phyloP scores from a whole-genome alignment of 2,888 invertebrate species.

The Brenthis ino region DNA sequence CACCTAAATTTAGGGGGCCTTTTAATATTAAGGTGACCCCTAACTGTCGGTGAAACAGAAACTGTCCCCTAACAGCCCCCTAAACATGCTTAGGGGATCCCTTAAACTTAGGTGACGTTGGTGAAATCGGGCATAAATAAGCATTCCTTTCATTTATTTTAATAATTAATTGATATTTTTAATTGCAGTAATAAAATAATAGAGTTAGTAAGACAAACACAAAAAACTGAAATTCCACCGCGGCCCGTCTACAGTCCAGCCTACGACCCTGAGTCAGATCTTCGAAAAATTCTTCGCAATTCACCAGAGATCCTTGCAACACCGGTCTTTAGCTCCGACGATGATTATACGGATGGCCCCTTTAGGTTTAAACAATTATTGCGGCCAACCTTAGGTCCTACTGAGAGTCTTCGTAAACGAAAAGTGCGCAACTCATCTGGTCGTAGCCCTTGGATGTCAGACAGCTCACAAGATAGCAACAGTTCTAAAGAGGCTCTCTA shows the following conservation, averaged over 20 bases:
- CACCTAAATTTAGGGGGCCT: too few relatives aligned
- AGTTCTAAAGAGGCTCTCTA: slow-evolving; percentile 67
- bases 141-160: background rate
- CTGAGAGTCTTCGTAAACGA: slow-evolving; percentile 85
- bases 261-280: slow-evolving; percentile 72
- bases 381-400: slow-evolving; percentile 85
- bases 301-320: slow-evolving; percentile 76
- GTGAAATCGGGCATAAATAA: too few relatives aligned
- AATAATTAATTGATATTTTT: background rate
- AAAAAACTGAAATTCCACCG: slow-evolving; percentile 61
- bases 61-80: too few relatives aligned
- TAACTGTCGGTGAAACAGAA: too few relatives aligned
- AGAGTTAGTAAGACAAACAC: slow-evolving; percentile 71
- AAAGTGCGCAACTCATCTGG: slow-evolving; percentile 77
- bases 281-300: slow-evolving; percentile 75
- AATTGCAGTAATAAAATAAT: slow-evolving; percentile 75
- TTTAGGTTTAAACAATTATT: slow-evolving; percentile 86
- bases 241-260: slow-evolving; percentile 61
- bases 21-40: too few relatives aligned
- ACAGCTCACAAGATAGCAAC: slow-evolving; percentile 74
- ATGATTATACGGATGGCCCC: slow-evolving; percentile 84
- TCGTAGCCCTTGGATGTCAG: slow-evolving; percentile 76
- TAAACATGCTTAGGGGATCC: too few relatives aligned
- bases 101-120: too few relatives aligned
- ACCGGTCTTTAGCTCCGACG: slow-evolving; percentile 72